Conservation (phyloP, 2,888 invertebrate genomes). For the Nesidiocoris tenuis region DNA sequence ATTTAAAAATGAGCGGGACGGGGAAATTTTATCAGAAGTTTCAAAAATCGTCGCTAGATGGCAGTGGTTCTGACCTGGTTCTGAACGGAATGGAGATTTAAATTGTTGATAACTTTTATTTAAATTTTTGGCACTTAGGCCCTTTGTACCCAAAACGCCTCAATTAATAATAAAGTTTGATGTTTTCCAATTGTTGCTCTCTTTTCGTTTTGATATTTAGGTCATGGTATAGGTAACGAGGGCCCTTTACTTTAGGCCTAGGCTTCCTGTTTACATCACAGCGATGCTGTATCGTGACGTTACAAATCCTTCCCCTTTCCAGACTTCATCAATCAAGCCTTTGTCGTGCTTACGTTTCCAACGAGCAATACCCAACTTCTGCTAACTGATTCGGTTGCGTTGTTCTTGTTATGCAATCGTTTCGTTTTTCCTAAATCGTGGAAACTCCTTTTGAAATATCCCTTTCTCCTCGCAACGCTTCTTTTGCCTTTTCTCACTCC, state of each 20-base stretch:
- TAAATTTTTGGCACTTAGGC: no score
- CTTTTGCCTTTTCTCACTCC: background rate
- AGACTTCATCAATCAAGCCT: background rate
- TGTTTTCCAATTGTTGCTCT: no score
- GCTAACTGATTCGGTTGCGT: background rate
- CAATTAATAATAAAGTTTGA: no score
- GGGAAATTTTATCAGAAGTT: no score
- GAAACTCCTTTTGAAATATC: background rate
- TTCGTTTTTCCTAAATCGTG: background rate
- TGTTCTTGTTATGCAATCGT: background rate
- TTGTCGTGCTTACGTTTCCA: background rate
- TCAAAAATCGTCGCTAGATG: no score
- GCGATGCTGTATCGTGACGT: background rate
- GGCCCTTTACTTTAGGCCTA: background rate
- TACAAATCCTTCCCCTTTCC: background rate
- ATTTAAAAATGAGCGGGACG: no score
- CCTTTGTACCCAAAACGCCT: no score
- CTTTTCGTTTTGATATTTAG: no score
- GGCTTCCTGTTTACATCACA: background rate
- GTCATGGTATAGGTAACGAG: no score
- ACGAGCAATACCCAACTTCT: background rate
- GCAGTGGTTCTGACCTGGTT: no score
- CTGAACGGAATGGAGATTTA: no score
- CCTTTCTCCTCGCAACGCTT: background rate
- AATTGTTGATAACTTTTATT: no score